These are phyloP conservation scores for Psammodynastes pulverulentus DNA, from an alignment of 2,113 vertebrate species.

Conservation along the genomic window DNA sequence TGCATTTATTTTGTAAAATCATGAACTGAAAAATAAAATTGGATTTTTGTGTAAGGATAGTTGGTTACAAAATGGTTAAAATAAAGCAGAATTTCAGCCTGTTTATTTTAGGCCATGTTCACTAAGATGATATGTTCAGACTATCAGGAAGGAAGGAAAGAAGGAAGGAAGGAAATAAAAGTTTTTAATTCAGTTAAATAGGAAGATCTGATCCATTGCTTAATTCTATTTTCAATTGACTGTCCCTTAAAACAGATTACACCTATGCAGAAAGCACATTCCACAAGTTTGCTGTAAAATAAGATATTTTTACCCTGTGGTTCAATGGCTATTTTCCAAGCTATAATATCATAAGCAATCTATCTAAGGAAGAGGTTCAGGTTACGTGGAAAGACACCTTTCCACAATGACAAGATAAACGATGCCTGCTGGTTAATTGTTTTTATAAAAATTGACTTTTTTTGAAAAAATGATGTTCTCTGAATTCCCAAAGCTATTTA, in stretches of 20 bases:
- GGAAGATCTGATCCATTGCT: background rate
- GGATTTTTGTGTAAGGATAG: background rate
- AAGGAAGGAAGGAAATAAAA: background rate
- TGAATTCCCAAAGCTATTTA: constrained; percentile 6
- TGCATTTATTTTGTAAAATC: background rate
- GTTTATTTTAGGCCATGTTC: background rate
- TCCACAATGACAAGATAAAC: background rate
- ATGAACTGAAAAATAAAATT: background rate
- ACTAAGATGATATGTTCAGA: background rate
- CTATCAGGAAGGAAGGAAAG: background rate
- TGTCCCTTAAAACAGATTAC: background rate
- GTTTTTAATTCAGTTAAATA: background rate
- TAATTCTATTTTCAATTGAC: background rate
- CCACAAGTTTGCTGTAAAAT: constrained; percentile 5
- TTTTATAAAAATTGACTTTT: constrained; percentile 7
- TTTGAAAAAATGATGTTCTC: background rate
- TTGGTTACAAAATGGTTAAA: background rate
- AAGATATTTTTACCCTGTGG: background rate
- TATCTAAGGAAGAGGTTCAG: background rate
- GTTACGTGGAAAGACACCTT: background rate
- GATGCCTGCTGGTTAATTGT: constrained; percentile 8
- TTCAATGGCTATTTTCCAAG: constrained; percentile 19
- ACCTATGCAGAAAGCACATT: constrained; percentile 14
- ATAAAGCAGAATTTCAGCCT: background rate
- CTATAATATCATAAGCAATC: background rate